These are phyloP conservation scores for Tryphoninae sp. DNA, from an alignment of 2,888 invertebrate species.

Conservation along the genomic window DNA sequence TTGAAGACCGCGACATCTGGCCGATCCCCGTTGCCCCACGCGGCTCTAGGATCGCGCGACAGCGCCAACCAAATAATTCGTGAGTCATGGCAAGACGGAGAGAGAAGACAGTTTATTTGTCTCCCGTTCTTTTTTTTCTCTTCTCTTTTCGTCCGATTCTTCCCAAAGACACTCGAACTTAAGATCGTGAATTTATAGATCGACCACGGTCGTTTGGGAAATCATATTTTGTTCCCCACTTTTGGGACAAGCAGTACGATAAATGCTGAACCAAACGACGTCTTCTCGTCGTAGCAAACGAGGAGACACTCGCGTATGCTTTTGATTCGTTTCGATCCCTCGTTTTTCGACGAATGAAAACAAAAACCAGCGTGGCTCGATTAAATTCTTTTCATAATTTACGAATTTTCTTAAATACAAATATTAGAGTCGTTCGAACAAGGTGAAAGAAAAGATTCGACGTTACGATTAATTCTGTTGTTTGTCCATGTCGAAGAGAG, in stretches of 20 bases:
- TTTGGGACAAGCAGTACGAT: constrained; percentile 39
- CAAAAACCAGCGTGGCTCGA: no score
- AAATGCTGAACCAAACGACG: constrained; percentile 47
- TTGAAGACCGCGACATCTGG: no score
- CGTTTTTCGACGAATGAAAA: no score
- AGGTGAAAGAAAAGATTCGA: no score
- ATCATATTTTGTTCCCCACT: constrained; percentile 56
- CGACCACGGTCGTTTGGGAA: constrained; percentile 46
- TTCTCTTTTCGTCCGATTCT: neutral
- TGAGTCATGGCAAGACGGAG: constrained; percentile 16
- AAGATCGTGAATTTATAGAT: constrained; percentile 52
- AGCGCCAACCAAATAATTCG: neutral
- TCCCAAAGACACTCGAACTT: constrained; percentile 2
- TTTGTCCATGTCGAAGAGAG: no score
- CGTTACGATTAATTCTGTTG: no score
- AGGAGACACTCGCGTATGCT: no score
- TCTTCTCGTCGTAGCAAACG: neutral
- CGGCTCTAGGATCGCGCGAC: neutral
- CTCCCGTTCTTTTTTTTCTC: constrained; percentile 7
- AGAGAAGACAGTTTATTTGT: neutral
- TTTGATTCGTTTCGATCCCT: no score
- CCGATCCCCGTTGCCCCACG: neutral
- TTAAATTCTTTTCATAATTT: no score
- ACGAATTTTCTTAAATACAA: no score
- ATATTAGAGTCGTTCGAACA: no score